A percentile compares a stretch with the other conserved stretches of the same genome.
phyloP scores from a whole-genome alignment of 2,888 invertebrate species.

The Oligia latruncula region DNA sequence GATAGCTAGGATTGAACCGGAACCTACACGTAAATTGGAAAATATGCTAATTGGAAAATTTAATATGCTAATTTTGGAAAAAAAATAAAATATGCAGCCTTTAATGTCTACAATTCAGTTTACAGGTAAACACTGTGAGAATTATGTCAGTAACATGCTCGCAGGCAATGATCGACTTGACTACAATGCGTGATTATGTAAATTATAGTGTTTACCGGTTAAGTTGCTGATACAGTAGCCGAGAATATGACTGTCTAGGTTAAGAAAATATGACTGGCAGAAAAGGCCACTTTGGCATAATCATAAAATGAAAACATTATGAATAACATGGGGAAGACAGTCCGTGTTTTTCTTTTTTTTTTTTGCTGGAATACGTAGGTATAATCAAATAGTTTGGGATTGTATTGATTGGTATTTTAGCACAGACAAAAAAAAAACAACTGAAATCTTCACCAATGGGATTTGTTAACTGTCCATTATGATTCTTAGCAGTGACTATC shows the following conservation, averaged over 20 bases:
- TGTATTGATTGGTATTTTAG: too few species aligned
- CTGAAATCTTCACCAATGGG: too few species aligned
- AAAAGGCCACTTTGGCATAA: too few species aligned
- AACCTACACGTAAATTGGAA: neutral
- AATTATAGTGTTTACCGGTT: slow-evolving; percentile 34
- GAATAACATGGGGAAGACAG: too few species aligned
- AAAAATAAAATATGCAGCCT: too few species aligned
- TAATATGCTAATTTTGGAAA: neutral
- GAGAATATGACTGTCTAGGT: neutral
- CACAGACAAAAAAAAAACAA: too few species aligned
- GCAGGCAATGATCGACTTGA: slow-evolving; percentile 34
- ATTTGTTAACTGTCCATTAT: too few species aligned
- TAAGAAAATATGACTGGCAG: too few species aligned
- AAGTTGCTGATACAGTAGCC: neutral
- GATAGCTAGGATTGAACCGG: neutral
- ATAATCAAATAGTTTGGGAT: too few species aligned
- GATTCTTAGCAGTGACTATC: neutral
- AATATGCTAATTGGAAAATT: neutral
- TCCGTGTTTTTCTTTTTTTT: too few species aligned
- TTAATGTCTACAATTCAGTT: slow-evolving; percentile 22
- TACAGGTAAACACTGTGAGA: slow-evolving; percentile 41
- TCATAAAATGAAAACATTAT: too few species aligned
- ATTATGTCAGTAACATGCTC: slow-evolving; percentile 44
- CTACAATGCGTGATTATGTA: slow-evolving; percentile 33
- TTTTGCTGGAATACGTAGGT: too few species aligned